Evolutionary conservation across 1,140 invertebrate genomes (phyloP).

Genomic region (Drosophila tristis): DNA sequence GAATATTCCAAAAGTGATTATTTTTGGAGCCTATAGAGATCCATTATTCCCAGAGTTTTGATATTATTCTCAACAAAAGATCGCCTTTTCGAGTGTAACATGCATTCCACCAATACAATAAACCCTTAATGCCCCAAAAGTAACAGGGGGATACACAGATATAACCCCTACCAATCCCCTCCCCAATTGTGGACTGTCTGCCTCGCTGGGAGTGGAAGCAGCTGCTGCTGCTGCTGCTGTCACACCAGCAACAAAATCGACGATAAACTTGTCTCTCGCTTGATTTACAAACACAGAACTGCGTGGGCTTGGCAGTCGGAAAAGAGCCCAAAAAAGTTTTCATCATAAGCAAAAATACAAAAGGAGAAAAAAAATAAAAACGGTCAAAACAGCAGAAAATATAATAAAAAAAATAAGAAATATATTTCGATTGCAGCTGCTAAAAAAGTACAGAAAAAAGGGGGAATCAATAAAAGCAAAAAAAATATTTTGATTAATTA

Average conservation of each 20-base stretch:
- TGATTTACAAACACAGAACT: constrained; percentile 57
- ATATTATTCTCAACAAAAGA: no score
- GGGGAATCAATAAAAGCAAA: background rate
- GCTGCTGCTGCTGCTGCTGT: constrained; percentile 24
- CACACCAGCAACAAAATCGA: constrained; percentile 37
- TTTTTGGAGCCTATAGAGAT: no score
- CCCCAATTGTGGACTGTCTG: constrained; percentile 13
- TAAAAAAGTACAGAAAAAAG: background rate
- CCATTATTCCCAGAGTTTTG: no score
- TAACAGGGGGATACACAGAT: background rate
- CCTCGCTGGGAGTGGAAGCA: constrained; percentile 54
- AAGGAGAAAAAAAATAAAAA: background rate
- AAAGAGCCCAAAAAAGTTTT: constrained; percentile 1
- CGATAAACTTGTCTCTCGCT: constrained; percentile 59
- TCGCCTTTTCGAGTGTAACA: no score
- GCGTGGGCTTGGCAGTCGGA: no score
- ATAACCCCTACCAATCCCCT: background rate
- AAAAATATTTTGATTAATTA: background rate
- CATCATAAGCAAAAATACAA: constrained; percentile 12
- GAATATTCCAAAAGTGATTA: no score
- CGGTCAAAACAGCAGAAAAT: background rate
- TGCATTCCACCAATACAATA: no score
- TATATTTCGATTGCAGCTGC: background rate
- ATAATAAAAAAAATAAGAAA: constrained; percentile 4
- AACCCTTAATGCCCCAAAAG: background rate